Conservation (phyloP, 2,888 invertebrate genomes). For the Apocheima hispidaria region DNA sequence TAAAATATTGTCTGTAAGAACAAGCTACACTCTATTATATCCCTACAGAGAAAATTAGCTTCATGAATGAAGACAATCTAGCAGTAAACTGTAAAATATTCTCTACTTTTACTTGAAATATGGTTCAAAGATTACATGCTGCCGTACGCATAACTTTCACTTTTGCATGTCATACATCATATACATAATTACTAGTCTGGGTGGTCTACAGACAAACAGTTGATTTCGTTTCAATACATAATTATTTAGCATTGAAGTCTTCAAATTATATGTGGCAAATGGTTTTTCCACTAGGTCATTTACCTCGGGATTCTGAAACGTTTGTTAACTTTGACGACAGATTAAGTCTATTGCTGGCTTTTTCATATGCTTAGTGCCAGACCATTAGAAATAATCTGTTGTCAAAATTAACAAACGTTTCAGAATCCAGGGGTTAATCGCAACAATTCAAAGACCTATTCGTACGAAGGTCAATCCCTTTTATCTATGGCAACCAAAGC, state of each 20-base stretch:
- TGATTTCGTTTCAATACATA: neutral
- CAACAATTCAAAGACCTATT: neutral
- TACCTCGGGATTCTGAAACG: too few relatives aligned
- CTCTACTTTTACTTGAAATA: constrained; percentile 22
- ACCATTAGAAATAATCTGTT: too few relatives aligned
- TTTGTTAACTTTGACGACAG: too few relatives aligned
- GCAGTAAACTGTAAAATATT: constrained; percentile 4
- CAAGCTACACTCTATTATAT: too few relatives aligned
- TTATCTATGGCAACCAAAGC: constrained; percentile 37
- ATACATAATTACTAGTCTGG: constrained; percentile 10
- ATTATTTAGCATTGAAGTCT: neutral
- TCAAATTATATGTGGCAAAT: neutral
- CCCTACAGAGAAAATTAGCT: neutral
- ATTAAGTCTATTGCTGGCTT: too few relatives aligned
- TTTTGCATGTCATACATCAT: constrained; percentile 18
- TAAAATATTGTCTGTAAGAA: too few relatives aligned
- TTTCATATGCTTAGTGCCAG: too few relatives aligned
- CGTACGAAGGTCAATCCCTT: constrained; percentile 6
- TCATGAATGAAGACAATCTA: neutral
- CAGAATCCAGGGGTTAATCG: neutral
- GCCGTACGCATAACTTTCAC: constrained; percentile 26
- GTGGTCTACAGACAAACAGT: constrained; percentile 14
- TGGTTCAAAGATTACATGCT: constrained; percentile 15
- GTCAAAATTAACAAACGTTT: too few relatives aligned
- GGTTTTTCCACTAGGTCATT: neutral